Percentiles rank a stretch among this genome's conserved stretches.
These are phyloP conservation scores for Acleris cristana DNA, from an alignment of 2,888 invertebrate species.

Conservation along the genomic window DNA sequence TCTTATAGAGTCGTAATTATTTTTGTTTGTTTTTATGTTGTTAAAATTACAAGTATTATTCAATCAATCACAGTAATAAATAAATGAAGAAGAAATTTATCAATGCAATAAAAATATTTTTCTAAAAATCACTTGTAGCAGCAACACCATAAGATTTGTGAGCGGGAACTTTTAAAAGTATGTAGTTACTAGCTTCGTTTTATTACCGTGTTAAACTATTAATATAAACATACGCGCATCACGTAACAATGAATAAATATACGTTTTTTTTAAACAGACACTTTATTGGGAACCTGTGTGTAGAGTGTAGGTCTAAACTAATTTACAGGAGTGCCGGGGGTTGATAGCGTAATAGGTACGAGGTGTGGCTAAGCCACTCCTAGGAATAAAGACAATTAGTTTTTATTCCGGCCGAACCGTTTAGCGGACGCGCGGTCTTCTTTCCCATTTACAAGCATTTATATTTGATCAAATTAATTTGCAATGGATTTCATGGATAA, in stretches of 20 bases:
- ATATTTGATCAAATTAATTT: constrained; percentile 20
- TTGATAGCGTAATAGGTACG: constrained; percentile 54
- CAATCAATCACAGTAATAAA: too few species aligned
- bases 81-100: too few species aligned
- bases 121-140: neutral
- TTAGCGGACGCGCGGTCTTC: constrained; percentile 50
- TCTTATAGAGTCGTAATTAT: too few species aligned
- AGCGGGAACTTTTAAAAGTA: constrained; percentile 27
- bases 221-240: constrained; percentile 21
- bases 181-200: neutral
- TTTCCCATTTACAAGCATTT: constrained; percentile 32
- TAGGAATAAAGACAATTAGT: constrained; percentile 72
- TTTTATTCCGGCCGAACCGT: constrained; percentile 57
- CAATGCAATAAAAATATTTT: too few species aligned
- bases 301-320: constrained; percentile 30
- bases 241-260: neutral
- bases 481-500: constrained; percentile 61
- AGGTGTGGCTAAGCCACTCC: constrained; percentile 79
- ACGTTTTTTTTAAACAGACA: constrained; percentile 11
- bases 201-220: neutral
- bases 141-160: constrained; percentile 18
- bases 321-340: constrained; percentile 62
- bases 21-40: too few species aligned
- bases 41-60: too few species aligned
- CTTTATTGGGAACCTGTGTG: constrained; percentile 6